Evolutionary conservation across 2,888 invertebrate genomes (phyloP), one percentile per base, ranked within the genome.

Genomic region (Cantharis rustica): DNA sequence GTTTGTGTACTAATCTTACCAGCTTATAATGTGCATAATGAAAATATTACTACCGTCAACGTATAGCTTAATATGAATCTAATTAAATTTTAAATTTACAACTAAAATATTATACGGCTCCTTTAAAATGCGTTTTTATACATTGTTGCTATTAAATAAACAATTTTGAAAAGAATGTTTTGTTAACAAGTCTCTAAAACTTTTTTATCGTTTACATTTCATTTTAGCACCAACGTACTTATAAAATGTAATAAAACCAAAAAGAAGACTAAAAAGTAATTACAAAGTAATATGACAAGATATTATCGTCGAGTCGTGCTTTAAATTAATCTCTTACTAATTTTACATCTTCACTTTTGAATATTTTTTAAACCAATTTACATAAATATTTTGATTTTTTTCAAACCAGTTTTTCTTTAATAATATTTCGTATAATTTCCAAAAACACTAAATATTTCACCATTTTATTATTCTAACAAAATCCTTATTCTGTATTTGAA

Each of bases 251-350:
- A 78, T 78, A 75, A 78, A 75, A 78, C 75, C 72, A 78, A 75
- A 78, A 27, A 64, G 61, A 68, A 77, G 72, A 76, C 17, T 75
- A 75, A 75, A 78, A 79, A 79, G 79, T 79, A 79, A 79, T 79
- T 79, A 79, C 66, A 76, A 79, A 79, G 79, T 79, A 76, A 79
- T 79, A 79, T 75, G 76, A 79, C 74, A 76, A 76, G 74, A 72
- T 78, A 78, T 78, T 73, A 78, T 69, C 75, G 72, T 66, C 73
- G 68, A 66, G 73, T 73, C 71, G 78, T 69, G 47, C 61, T 61
- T 69, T 71, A 75, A 71, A 78, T 78, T 78, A 78, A 78, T 78
- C 78, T 75, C 26, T 20, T 68, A 75, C 72, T 75, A 78, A 78
- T 78, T 73, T 73, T 75, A 66, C 64, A 23, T 73, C 72, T 72